Conservation (phyloP, 2,797 vertebrate genomes). For the Allobates femoralis region DNA sequence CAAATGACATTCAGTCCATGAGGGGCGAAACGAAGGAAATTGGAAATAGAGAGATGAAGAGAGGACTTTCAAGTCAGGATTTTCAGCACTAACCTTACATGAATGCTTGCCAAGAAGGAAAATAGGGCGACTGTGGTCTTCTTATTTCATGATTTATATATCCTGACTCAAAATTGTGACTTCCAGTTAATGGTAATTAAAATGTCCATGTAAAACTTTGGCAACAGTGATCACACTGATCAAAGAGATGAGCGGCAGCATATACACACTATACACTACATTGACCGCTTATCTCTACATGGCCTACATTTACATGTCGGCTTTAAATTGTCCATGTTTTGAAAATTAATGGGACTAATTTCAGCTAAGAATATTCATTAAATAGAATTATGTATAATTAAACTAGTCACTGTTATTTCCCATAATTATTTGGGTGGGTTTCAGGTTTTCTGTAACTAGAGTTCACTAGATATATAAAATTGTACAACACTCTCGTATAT, state of each 20-base stretch:
- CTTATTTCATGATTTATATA: constrained; percentile 15
- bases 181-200: not conserved
- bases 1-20: not conserved
- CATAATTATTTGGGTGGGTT: no score
- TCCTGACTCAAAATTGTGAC: not conserved
- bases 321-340: no score
- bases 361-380: no score
- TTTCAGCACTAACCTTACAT: not conserved
- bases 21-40: constrained; percentile 28
- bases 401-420: no score
- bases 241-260: not conserved
- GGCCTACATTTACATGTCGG: no score
- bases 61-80: constrained; percentile 10
- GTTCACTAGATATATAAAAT: no score
- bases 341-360: no score
- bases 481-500: no score
- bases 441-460: no score
- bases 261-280: not conserved
- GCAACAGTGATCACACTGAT: not conserved
- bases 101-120: not conserved
- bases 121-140: not conserved
- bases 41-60: constrained; percentile 17
- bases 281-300: no score
- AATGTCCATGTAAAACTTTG: not conserved
- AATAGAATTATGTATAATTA: no score